Evolutionary conservation across 2,888 invertebrate species (phyloP).

Genomic region (Diaperis boleti): DNA sequence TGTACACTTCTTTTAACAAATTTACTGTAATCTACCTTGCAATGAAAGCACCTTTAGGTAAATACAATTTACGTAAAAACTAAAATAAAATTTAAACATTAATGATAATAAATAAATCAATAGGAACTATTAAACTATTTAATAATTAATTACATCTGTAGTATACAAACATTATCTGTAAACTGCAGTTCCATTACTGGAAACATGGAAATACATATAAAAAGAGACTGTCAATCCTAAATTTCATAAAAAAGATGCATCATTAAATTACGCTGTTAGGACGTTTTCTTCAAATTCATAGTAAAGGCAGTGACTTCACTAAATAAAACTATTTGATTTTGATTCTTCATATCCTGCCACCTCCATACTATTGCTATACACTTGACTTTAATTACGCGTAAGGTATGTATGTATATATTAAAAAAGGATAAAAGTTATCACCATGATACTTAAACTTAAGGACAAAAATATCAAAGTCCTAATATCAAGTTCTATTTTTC

Average conservation of each 20-base stretch:
- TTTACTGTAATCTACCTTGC: conserved; percentile 17
- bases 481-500: conserved; percentile 68
- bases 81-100: conserved; percentile 17
- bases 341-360: conserved; percentile 7
- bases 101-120: conserved; percentile 23
- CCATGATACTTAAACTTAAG: conserved; percentile 4
- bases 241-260: conserved; percentile 14
- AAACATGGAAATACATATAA: background rate
- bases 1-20: conserved; percentile 29
- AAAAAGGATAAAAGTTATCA: conserved; percentile 31
- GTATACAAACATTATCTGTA: conserved; percentile 2
- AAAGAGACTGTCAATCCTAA: background rate
- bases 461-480: conserved; percentile 13
- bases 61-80: conserved; percentile 17
- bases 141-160: conserved; percentile 9
- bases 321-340: conserved; percentile 21
- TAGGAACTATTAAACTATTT: conserved; percentile 24
- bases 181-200: background rate
- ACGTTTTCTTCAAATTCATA: conserved; percentile 16
- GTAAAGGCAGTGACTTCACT: conserved; percentile 24
- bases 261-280: conserved; percentile 9
- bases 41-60: conserved; percentile 26
- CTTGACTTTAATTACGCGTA: conserved; percentile 3
- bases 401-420: too few relatives aligned
- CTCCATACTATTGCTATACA: conserved; percentile 16